Percentiles rank a stretch among this genome's conserved stretches.
These are phyloP conservation scores for Coboldia fuscipes DNA, from an alignment of 1,140 invertebrate species.

Conservation along the genomic window DNA sequence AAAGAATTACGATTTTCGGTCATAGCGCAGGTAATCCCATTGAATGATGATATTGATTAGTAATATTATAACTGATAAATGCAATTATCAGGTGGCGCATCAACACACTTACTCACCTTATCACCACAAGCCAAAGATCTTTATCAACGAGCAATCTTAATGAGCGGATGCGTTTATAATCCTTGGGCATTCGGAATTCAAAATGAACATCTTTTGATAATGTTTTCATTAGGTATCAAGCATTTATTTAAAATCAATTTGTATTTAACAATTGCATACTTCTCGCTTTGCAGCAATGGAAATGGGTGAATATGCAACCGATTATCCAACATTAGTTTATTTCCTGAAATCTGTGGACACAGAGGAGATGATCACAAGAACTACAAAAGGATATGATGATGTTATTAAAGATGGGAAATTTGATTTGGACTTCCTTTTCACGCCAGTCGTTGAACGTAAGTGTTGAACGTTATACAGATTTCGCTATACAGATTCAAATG, in stretches of 20 bases:
- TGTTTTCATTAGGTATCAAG: neutral
- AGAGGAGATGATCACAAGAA: neutral
- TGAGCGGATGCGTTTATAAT: constrained; percentile 42
- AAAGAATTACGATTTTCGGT: constrained; percentile 26
- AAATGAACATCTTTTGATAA: neutral
- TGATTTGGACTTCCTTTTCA: no score
- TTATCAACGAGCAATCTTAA: constrained; percentile 26
- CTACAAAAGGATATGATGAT: neutral
- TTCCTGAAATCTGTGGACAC: neutral
- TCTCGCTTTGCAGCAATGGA: neutral
- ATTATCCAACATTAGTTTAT: neutral
- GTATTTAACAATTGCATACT: no score
- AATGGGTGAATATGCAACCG: neutral
- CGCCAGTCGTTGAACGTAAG: no score
- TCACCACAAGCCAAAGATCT: constrained; percentile 23
- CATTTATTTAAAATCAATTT: no score
- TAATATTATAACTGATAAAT: constrained; percentile 25
- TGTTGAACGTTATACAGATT: no score
- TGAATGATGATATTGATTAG: constrained; percentile 27
- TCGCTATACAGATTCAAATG: no score
- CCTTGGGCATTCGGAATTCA: constrained; percentile 32
- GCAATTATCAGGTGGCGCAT: constrained; percentile 22
- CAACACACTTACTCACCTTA: constrained; percentile 24
- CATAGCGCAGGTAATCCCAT: constrained; percentile 28
- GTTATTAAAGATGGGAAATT: no score